Conservation (phyloP, 2,888 invertebrate species). For the Tipula confusa region DNA sequence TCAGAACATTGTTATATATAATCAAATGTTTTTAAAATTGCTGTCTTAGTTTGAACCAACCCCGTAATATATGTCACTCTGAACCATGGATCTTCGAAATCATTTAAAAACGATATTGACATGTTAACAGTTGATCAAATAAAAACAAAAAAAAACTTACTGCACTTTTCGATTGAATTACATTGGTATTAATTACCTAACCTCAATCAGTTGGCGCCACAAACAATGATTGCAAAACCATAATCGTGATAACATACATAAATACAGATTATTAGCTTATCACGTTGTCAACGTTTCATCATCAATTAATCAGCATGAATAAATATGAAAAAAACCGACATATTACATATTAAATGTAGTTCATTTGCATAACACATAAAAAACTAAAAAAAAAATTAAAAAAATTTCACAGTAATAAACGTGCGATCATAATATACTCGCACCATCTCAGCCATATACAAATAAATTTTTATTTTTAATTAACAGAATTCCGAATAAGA, state of each 20-base stretch:
- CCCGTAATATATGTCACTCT: too few relatives aligned
- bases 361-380: constrained; percentile 20
- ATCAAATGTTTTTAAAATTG: too few relatives aligned
- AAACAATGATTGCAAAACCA: neutral
- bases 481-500: constrained; percentile 20
- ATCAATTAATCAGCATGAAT: constrained; percentile 6
- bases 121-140: too few relatives aligned
- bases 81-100: too few relatives aligned
- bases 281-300: neutral
- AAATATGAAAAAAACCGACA: constrained; percentile 14
- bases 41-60: too few relatives aligned
- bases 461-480: neutral
- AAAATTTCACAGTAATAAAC: neutral
- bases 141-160: too few relatives aligned
- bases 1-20: too few relatives aligned
- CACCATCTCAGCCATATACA: neutral
- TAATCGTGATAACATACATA: neutral
- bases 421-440: neutral
- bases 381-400: neutral
- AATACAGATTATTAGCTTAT: neutral
- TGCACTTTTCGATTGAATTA: too few relatives aligned
- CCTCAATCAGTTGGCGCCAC: neutral
- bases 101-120: too few relatives aligned
- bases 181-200: neutral
- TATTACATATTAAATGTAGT: neutral